phyloP scores from a whole-genome alignment of 1,140 invertebrate species.

The Charaxes varanes region DNA sequence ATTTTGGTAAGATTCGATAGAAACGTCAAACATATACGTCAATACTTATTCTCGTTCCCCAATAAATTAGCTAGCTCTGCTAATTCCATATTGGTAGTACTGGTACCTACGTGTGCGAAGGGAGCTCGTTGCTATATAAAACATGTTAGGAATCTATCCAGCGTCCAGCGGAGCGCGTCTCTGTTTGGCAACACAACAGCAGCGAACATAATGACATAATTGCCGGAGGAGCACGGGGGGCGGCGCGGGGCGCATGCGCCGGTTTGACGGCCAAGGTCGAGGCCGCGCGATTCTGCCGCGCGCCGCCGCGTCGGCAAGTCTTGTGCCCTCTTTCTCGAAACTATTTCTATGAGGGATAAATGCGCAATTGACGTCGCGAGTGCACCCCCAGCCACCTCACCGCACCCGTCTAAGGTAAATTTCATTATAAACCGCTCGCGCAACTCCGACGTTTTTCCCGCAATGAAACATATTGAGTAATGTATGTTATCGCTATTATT shows the following conservation, averaged over 20 bases:
- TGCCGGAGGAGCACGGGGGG: constrained; percentile 45
- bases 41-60: no score
- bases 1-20: no score
- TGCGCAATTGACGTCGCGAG: constrained; percentile 56
- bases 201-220: constrained; percentile 70
- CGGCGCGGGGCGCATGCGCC: constrained; percentile 64
- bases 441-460: not conserved
- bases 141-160: constrained; percentile 37
- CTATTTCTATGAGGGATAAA: constrained; percentile 40
- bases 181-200: constrained; percentile 58
- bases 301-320: constrained; percentile 58
- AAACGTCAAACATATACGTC: no score
- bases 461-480: constrained; percentile 32
- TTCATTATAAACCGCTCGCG: not conserved
- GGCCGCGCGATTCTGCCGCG: constrained; percentile 66
- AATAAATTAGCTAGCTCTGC: no score
- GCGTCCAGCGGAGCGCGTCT: constrained; percentile 48
- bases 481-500: constrained; percentile 43
- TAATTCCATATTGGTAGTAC: no score
- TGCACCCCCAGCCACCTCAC: constrained; percentile 24
- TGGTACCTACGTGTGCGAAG: no score
- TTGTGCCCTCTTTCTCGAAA: constrained; percentile 55
- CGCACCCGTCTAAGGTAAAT: constrained; percentile 29
- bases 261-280: constrained; percentile 72
- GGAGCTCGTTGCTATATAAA: constrained; percentile 8